A percentile compares a stretch with the other conserved stretches of the same genome.
These are phyloP conservation scores for Drosophila anceps DNA, from an alignment of 2,888 invertebrate species.

Conservation along the genomic window DNA sequence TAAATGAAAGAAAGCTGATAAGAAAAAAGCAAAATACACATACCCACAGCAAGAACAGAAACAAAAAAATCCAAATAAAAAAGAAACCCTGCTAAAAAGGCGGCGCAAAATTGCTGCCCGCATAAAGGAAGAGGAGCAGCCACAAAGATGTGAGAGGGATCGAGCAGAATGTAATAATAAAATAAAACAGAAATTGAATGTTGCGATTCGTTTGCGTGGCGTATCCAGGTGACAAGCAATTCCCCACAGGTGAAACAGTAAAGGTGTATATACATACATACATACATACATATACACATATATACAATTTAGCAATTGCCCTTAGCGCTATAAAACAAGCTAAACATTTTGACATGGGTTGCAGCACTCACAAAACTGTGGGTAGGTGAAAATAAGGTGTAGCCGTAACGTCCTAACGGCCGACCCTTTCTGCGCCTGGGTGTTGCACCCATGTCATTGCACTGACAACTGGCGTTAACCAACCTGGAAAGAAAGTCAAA, in stretches of 20 bases:
- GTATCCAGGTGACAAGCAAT: constrained; percentile 73
- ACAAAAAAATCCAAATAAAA: neutral
- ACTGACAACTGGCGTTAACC: constrained; percentile 75
- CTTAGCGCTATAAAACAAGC: constrained; percentile 62
- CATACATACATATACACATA: neutral
- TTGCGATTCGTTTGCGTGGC: constrained; percentile 59
- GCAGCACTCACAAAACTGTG: constrained; percentile 24
- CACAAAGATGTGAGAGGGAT: neutral
- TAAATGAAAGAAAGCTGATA: constrained; percentile 80
- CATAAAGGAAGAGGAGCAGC: constrained; percentile 46
- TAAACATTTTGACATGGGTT: constrained; percentile 77
- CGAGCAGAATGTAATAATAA: constrained; percentile 45
- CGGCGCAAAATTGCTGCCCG: constrained; percentile 68
- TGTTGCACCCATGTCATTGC: constrained; percentile 77
- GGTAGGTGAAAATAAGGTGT: constrained; percentile 68
- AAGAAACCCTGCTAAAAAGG: constrained; percentile 40
- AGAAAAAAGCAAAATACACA: constrained; percentile 48
- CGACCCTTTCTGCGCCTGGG: constrained; percentile 69
- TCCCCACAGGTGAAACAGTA: constrained; percentile 70
- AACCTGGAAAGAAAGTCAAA: constrained; percentile 65
- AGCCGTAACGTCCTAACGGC: constrained; percentile 23
- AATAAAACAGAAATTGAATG: constrained; percentile 72
- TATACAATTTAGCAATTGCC: constrained; percentile 75
- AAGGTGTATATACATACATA: neutral
- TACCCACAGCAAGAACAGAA: neutral